phyloP scores from a whole-genome alignment of 92 coral and sea anemone genomes.

The Isaurus tuberculatus region DNA sequence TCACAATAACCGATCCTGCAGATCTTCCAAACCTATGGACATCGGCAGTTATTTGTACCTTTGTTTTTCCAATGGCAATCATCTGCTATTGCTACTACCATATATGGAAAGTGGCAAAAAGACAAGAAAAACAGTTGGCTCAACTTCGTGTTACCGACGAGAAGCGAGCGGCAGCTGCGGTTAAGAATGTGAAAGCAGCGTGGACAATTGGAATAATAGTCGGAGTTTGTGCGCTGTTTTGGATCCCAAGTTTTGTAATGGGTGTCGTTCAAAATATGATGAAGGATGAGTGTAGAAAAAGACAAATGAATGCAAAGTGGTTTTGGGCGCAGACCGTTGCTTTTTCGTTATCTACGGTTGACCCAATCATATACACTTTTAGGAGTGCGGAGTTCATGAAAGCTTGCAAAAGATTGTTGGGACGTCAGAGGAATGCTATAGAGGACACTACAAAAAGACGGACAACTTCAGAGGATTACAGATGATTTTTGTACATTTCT shows the following conservation, averaged over 20 bases:
- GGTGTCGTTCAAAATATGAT: slow-evolving; percentile 49
- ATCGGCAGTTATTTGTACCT: slow-evolving; percentile 34
- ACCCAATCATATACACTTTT: slow-evolving; percentile 40
- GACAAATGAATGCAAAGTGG: slow-evolving; percentile 42
- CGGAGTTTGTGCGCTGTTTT: slow-evolving; percentile 31
- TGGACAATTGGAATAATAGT: slow-evolving; percentile 45
- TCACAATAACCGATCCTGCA: slow-evolving; percentile 8
- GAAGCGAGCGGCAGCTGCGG: slow-evolving; percentile 20
- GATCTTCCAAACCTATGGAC: slow-evolving; percentile 44
- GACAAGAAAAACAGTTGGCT: slow-evolving; percentile 5
- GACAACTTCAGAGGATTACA: background rate
- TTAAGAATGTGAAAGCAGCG: slow-evolving; percentile 28
- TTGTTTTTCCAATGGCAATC: slow-evolving; percentile 27
- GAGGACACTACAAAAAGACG: background rate
- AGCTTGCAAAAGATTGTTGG: slow-evolving; percentile 34
- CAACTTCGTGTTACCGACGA: slow-evolving; percentile 9
- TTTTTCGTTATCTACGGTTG: slow-evolving; percentile 27
- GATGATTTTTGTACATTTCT: background rate
- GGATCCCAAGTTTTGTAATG: slow-evolving; percentile 47
- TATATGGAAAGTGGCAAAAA: slow-evolving; percentile 38
- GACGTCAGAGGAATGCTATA: slow-evolving; percentile 1
- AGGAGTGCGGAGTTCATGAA: slow-evolving; percentile 19
- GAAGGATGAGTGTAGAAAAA: slow-evolving; percentile 29
- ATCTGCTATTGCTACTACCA: slow-evolving; percentile 43
- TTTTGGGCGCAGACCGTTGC: slow-evolving; percentile 41